Conservation (phyloP, 2,888 invertebrate species). For the Pristionchus fissidentatus region DNA sequence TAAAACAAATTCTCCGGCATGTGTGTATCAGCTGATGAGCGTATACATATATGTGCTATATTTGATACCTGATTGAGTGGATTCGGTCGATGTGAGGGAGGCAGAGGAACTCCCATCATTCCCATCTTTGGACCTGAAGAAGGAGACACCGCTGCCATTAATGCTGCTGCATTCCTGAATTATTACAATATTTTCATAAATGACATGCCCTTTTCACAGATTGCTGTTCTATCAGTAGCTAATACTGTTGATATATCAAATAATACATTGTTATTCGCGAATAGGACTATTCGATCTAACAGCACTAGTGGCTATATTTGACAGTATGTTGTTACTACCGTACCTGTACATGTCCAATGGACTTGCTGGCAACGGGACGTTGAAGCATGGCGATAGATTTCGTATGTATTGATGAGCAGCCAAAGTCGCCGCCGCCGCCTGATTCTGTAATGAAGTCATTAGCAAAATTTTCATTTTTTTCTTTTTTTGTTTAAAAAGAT, state of each 20-base stretch:
- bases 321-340: no score
- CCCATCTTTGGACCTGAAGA: not conserved
- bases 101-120: slow-evolving; percentile 49
- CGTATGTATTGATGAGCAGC: not conserved
- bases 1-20: not conserved
- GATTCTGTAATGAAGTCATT: not conserved
- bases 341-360: slow-evolving; percentile 17
- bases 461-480: no score
- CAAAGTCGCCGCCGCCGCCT: not conserved
- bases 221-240: no score
- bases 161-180: slow-evolving; percentile 6
- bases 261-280: no score
- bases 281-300: no score
- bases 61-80: slow-evolving; percentile 59
- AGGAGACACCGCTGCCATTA: slow-evolving; percentile 15
- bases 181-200: no score
- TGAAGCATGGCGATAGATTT: not conserved
- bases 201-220: no score
- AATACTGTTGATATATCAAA: no score
- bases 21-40: not conserved
- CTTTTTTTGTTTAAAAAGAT: no score
- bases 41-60: not conserved
- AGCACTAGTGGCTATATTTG: no score
- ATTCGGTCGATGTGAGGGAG: slow-evolving; percentile 53
- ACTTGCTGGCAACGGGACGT: not conserved